Conservation (phyloP, 2,888 invertebrate species). For the Myathropa florea region DNA sequence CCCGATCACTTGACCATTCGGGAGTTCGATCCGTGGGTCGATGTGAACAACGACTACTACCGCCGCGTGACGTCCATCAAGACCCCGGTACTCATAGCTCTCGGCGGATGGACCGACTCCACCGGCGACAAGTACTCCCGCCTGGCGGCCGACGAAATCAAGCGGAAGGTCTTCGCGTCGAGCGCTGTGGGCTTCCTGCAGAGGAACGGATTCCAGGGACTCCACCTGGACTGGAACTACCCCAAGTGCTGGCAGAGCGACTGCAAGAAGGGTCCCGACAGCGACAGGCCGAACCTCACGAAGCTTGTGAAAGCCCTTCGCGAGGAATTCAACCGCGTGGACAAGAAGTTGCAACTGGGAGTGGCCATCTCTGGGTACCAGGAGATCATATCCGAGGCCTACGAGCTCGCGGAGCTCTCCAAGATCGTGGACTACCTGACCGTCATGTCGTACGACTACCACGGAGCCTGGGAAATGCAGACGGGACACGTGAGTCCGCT, state of each 20-base stretch:
- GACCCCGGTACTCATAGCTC: constrained; percentile 86
- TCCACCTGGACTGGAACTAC: constrained; percentile 97
- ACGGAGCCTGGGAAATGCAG: constrained; percentile 91
- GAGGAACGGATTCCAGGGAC: constrained; percentile 90
- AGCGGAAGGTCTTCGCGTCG: constrained; percentile 86
- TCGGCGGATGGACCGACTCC: constrained; percentile 98
- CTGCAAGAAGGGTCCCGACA: constrained; percentile 89
- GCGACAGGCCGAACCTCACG: constrained; percentile 89
- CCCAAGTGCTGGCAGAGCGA: constrained; percentile 96
- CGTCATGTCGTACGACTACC: constrained; percentile 94
- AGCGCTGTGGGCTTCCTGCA: constrained; percentile 87
- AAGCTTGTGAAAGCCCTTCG: constrained; percentile 86
- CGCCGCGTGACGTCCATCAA: constrained; percentile 87
- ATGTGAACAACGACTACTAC: constrained; percentile 92
- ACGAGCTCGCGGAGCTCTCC: constrained; percentile 88
- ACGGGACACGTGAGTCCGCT: constrained; percentile 92
- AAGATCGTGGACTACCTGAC: constrained; percentile 89
- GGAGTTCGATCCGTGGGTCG: constrained; percentile 93
- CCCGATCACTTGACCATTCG: constrained; percentile 89
- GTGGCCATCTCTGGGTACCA: constrained; percentile 94
- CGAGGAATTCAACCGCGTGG: constrained; percentile 75
- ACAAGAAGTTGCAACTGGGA: constrained; percentile 86
- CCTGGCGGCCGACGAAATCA: constrained; percentile 85
- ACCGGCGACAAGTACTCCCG: constrained; percentile 92
- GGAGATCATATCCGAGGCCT: constrained; percentile 93